Conservation (phyloP, 2,113 vertebrate genomes). For the Oxyruncus cristatus region DNA sequence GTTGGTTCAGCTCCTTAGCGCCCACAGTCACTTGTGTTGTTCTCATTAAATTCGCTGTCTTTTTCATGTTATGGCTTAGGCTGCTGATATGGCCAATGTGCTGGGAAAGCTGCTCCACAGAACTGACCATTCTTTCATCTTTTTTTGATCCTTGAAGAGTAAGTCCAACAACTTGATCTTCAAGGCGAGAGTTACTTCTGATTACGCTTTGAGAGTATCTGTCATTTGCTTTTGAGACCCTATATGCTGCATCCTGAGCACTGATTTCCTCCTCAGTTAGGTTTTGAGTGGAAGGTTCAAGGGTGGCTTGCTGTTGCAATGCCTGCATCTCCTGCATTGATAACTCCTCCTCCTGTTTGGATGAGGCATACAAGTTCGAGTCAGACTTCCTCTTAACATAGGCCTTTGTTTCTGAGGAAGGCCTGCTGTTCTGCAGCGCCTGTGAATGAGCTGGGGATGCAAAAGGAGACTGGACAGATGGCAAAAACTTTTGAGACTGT, state of each 20-base stretch:
- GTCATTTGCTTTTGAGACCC: constrained; percentile 90
- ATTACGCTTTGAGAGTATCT: constrained; percentile 93
- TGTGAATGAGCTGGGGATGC: constrained; percentile 80
- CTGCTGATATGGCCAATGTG: constrained; percentile 76
- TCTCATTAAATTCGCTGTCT: constrained; percentile 77
- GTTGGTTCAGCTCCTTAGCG: constrained; percentile 84
- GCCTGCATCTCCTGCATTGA: constrained; percentile 86
- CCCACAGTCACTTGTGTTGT: constrained; percentile 78
- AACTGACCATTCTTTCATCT: constrained; percentile 79
- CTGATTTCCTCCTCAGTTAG: constrained; percentile 76
- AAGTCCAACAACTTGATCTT: constrained; percentile 86
- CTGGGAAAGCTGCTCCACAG: constrained; percentile 81
- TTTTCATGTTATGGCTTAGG: constrained; percentile 80
- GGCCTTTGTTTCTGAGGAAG: constrained; percentile 83
- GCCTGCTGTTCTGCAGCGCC: constrained; percentile 81
- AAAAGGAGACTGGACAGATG: constrained; percentile 82
- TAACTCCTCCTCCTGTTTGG: constrained; percentile 83
- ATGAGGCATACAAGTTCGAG: constrained; percentile 76
- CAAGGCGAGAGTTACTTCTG: constrained; percentile 88
- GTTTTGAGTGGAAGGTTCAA: constrained; percentile 80
- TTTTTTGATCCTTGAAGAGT: constrained; percentile 80
- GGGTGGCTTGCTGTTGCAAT: constrained; percentile 83
- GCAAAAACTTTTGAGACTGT: constrained; percentile 86
- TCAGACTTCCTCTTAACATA: constrained; percentile 88
- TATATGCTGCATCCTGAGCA: constrained; percentile 83